A percentile compares a stretch with the other conserved stretches of the same genome.
These are phyloP conservation scores for Podarcis lilfordi DNA, from an alignment of 2,797 vertebrate species.

Conservation along the genomic window DNA sequence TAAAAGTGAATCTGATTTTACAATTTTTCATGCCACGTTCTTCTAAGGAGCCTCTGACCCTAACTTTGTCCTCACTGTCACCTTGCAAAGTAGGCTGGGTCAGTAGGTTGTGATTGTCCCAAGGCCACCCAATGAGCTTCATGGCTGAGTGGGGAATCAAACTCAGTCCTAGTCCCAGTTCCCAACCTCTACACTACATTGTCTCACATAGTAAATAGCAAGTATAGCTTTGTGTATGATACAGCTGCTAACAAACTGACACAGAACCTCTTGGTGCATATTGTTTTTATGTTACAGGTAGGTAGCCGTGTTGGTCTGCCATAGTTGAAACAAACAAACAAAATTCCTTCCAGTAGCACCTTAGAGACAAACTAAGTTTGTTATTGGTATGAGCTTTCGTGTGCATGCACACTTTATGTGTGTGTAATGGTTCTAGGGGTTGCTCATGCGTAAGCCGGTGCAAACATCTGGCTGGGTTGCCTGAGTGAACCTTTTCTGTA, in stretches of 20 bases:
- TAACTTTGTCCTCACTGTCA: no score
- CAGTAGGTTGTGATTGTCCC: background rate
- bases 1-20: background rate
- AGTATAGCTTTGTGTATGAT: background rate
- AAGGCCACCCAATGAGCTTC: background rate
- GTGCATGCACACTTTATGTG: background rate
- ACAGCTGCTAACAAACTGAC: background rate
- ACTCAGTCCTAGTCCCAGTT: background rate
- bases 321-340: no score
- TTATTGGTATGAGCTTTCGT: no score
- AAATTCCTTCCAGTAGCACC: no score
- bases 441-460: no score
- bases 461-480: no score
- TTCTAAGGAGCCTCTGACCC: background rate
- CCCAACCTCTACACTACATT: no score
- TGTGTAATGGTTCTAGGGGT: no score
- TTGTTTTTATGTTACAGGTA: background rate
- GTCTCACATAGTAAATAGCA: background rate
- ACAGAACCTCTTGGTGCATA: background rate
- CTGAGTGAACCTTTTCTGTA: no score
- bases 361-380: no score
- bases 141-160: background rate
- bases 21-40: background rate
- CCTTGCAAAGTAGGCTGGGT: background rate
- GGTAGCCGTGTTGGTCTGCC: no score